These are phyloP conservation scores for Aphidoletes aphidimyza DNA, from an alignment of 2,888 invertebrate species.

Conservation along the genomic window DNA sequence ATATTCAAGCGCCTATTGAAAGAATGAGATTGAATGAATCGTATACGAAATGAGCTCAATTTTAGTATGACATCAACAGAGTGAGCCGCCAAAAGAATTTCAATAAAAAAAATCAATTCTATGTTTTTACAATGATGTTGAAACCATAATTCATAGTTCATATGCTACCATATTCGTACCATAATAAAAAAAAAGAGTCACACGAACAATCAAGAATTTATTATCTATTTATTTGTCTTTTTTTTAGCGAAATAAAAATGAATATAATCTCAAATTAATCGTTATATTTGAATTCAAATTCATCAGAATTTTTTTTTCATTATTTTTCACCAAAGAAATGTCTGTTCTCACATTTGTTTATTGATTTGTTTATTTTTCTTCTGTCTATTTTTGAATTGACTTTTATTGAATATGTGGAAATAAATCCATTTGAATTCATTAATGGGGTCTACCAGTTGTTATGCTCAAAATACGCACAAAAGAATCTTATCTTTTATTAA, in stretches of 20 bases:
- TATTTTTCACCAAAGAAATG: slow-evolving; percentile 1
- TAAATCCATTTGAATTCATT: slow-evolving; percentile 29
- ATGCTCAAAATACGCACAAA: not conserved
- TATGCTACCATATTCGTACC: not conserved
- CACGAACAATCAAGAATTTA: not conserved
- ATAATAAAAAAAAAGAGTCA: not conserved
- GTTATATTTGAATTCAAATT: not conserved
- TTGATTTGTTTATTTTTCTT: not conserved
- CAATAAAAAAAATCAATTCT: too few relatives aligned
- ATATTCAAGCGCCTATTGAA: not conserved
- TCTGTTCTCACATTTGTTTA: slow-evolving; percentile 35
- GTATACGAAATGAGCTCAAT: not conserved
- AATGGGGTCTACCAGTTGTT: slow-evolving; percentile 26
- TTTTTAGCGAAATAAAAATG: not conserved
- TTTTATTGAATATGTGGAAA: slow-evolving; percentile 7
- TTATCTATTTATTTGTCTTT: not conserved
- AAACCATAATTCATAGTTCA: too few relatives aligned
- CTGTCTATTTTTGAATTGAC: not conserved
- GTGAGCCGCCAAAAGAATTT: too few relatives aligned
- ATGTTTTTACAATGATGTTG: too few relatives aligned
- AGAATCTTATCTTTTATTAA: slow-evolving; percentile 48
- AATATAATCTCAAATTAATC: slow-evolving; percentile 35
- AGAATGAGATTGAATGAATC: not conserved
- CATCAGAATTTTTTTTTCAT: slow-evolving; percentile 19
- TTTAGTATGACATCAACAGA: not conserved